Conservation (phyloP, 2,888 invertebrate species). For the Nycteola revayana region DNA sequence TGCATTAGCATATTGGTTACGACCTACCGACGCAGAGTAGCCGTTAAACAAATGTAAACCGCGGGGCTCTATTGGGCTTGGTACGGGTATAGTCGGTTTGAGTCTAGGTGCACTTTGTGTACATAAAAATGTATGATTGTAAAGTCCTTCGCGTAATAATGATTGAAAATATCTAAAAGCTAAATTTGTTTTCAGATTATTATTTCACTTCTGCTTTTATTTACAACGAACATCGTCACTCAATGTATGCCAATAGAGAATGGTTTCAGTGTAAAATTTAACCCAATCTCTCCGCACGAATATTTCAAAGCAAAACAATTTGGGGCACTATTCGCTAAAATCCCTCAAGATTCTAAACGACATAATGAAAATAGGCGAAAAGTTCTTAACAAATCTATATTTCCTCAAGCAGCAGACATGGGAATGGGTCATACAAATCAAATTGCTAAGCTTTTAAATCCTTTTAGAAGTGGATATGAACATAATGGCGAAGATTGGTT, state of each 20-base stretch:
- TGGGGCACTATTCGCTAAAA: constrained; percentile 47
- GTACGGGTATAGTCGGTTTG: no score
- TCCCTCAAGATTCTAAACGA: constrained; percentile 41
- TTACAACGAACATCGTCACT: constrained; percentile 25
- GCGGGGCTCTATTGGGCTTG: no score
- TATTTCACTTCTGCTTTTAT: constrained; percentile 28
- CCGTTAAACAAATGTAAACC: no score
- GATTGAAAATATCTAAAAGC: no score
- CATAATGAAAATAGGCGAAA: constrained; percentile 21
- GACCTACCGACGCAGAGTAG: no score
- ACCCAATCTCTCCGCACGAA: constrained; percentile 43
- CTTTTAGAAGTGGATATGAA: constrained; percentile 21
- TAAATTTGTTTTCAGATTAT: constrained; percentile 4
- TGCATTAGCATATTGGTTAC: no score
- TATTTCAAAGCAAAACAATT: constrained; percentile 37
- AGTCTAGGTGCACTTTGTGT: no score
- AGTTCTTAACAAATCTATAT: constrained; percentile 33
- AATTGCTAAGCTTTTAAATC: constrained; percentile 46
- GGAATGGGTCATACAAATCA: constrained; percentile 48
- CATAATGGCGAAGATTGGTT: constrained; percentile 7
- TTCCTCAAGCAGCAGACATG: constrained; percentile 30
- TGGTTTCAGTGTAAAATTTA: constrained; percentile 52
- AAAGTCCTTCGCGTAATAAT: no score
- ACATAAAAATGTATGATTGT: no score
- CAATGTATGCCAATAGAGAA: constrained; percentile 51